Base-by-base conservation (phyloP, 2,113 vertebrate genomes). In the Paraplagusia blochii region DNA sequence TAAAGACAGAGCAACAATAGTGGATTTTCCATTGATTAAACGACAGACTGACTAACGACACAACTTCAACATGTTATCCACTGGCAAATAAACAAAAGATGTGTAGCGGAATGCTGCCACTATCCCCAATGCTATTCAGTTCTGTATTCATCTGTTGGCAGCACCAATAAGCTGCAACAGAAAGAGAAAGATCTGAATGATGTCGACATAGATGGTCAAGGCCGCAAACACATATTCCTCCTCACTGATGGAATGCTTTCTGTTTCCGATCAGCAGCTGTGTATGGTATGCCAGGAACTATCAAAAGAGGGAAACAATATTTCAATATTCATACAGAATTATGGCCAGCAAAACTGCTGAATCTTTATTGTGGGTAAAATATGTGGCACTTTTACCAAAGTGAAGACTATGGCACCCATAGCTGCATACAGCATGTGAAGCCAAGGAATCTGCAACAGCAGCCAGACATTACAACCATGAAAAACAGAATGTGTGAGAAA, bases 281-380 rank as follows among this genome's bases (percentile, higher is more conserved):
- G 97, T 99, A 84, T 99, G 94, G 2, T 96, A 98, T 1, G 95
- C 96, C 53, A 99, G 87, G 82, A 98, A 99, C 97, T 99, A 33
- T 12, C 76, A 52, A 62, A 16, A 58, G 34, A 66, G 14, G 16
- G 8, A 13, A 44, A 29, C 22, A 29, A n/a, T n/a, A n/a, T n/a
- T n/a, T n/a, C n/a, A 36, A 46, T 7, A 15, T 11, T 19, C 48
- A 15, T 9, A 16, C 13, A 13, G 16, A 15, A 16, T 15, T n/a
- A n/a, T n/a, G n/a, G n/a, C n/a, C n/a, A n/a, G n/a, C n/a, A n/a
- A n/a, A n/a, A n/a, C n/a, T n/a, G n/a, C n/a, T n/a, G n/a, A n/a
- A n/a, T n/a, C n/a, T n/a, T n/a, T n/a, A n/a, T n/a, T n/a, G 12
- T 2, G 36, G 9, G 36, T 2, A 38, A 11, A 38, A 44, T n/a